Evolutionary conservation across 2,797 vertebrate species (phyloP).

Genomic region (Remorina albescens): DNA sequence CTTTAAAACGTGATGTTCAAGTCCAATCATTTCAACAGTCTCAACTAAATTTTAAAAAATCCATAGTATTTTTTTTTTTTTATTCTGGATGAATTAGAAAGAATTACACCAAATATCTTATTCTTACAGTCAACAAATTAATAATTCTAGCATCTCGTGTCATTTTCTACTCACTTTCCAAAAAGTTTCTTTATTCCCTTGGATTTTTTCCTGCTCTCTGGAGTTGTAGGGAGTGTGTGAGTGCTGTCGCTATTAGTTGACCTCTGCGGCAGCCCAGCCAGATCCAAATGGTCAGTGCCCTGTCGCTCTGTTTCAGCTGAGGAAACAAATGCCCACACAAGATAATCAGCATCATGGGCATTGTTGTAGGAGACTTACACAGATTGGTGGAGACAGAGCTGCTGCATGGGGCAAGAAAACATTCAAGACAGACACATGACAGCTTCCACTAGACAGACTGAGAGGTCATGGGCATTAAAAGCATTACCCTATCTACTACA

Average conservation of each 20-base stretch:
- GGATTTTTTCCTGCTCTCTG: conserved; percentile 93
- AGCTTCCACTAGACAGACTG: conserved; percentile 33
- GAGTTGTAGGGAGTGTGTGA: conserved; percentile 88
- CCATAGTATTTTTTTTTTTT: background rate
- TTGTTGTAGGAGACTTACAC: conserved; percentile 15
- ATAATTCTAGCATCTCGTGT: background rate
- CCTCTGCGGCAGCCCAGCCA: conserved; percentile 88
- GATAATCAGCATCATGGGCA: conserved; percentile 25
- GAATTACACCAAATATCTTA: background rate
- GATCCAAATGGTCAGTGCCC: conserved; percentile 91
- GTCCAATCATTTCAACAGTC: background rate
- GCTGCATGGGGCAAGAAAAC: conserved; percentile 39
- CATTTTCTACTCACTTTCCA: conserved; percentile 88
- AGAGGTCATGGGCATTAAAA: conserved; percentile 39
- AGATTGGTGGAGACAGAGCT: conserved; percentile 18
- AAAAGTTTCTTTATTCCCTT: conserved; percentile 96
- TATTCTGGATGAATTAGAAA: background rate
- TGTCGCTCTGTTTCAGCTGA: conserved; percentile 93
- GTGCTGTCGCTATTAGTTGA: conserved; percentile 86
- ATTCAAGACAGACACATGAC: conserved; percentile 37
- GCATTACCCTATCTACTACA: conserved; percentile 20
- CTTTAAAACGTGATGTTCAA: conserved; percentile 69
- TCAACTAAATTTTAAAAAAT: background rate
- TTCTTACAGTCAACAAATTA: background rate
- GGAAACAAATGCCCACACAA: conserved; percentile 68